Evolutionary conservation across 2,888 invertebrate species (phyloP).

Genomic region (Drosophila mercatorum): DNA sequence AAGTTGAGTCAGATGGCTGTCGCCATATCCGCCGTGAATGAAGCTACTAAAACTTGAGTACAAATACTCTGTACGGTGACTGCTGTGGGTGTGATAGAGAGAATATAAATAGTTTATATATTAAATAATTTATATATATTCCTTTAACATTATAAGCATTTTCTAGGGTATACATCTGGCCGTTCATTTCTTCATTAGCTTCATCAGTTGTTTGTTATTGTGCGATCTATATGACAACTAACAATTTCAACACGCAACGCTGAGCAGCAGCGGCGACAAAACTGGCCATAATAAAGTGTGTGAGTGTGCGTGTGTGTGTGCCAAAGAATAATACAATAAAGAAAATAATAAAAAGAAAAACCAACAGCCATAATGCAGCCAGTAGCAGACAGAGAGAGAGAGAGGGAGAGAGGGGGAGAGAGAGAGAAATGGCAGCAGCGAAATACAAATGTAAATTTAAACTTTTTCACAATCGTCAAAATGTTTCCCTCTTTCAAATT

Average conservation of each 20-base stretch:
- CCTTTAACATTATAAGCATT: too few relatives aligned
- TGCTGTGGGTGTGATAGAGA: too few relatives aligned
- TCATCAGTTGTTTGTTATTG: conserved; percentile 20
- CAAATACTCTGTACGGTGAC: conserved; percentile 24
- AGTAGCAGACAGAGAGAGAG: conserved; percentile 23
- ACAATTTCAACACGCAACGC: conserved; percentile 63
- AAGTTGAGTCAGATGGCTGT: conserved; percentile 44
- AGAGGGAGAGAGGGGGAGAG: neutral
- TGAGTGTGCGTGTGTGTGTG: conserved; percentile 30
- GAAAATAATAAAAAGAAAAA: conserved; percentile 30
- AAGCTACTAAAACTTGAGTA: conserved; percentile 14
- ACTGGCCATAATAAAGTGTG: conserved; percentile 66
- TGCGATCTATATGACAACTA: conserved; percentile 44
- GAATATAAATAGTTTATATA: too few relatives aligned
- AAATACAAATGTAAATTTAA: conserved; percentile 72
- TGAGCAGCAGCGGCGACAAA: conserved; percentile 64
- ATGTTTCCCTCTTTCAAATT: conserved; percentile 13
- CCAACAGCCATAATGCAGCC: conserved; percentile 44
- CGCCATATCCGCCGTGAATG: conserved; percentile 39
- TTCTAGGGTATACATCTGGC: conserved; percentile 19
- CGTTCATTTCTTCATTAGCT: neutral
- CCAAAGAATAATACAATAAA: conserved; percentile 51
- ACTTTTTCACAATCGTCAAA: conserved; percentile 69
- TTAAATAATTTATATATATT: too few relatives aligned
- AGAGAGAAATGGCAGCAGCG: conserved; percentile 54